Percentiles rank a stretch among this genome's conserved stretches.
phyloP scores from a whole-genome alignment of 2,113 vertebrate species.

The Sceloporus undulatus region DNA sequence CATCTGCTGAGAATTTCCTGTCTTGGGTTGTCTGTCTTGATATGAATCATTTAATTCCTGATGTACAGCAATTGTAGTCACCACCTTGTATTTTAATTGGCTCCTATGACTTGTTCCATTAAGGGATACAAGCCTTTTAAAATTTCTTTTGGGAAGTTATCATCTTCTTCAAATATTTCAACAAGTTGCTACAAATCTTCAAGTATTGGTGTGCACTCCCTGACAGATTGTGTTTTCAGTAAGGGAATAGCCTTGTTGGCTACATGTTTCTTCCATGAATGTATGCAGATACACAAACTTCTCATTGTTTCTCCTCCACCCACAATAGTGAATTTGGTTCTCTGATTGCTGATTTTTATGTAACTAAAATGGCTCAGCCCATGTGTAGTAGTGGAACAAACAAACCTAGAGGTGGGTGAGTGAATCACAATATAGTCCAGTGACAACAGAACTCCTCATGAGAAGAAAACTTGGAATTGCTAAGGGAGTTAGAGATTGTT shows the following conservation, averaged over 20 bases:
- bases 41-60: constrained; percentile 15
- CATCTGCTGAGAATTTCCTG: constrained; percentile 16
- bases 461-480: not conserved
- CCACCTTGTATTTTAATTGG: constrained; percentile 2
- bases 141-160: not conserved
- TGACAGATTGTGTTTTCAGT: no score
- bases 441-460: not conserved
- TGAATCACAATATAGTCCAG: not conserved
- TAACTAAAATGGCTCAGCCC: not conserved
- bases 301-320: no score
- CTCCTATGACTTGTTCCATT: not conserved
- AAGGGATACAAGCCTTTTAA: not conserved
- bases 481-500: not conserved
- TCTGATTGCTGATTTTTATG: not conserved
- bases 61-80: not conserved
- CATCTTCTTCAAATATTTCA: constrained; percentile 4
- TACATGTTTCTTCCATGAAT: no score
- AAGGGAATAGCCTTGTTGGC: no score
- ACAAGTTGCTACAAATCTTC: not conserved
- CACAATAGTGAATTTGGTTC: not conserved
- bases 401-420: no score
- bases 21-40: not conserved
- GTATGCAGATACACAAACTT: no score
- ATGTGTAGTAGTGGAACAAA: not conserved
- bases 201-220: not conserved